Conservation (phyloP, 1,140 invertebrate species). For the Ceratitis capitata region DNA sequence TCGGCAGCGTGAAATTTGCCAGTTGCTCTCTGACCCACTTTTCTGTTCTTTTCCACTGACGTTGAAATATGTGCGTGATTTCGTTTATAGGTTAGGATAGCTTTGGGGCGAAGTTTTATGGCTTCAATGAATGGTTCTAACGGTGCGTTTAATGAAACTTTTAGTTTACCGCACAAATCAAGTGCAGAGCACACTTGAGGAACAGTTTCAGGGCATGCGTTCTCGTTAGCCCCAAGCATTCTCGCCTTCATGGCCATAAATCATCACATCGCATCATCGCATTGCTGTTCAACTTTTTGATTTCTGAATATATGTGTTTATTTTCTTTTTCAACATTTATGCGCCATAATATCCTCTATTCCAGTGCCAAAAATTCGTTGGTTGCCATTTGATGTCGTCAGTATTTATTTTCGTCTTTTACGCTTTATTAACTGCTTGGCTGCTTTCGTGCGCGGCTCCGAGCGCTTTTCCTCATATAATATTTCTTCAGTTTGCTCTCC, state of each 20-base stretch:
- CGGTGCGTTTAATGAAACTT: not conserved
- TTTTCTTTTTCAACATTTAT: not conserved
- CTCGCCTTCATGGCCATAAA: too few species aligned
- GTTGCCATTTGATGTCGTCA: slow-evolving; percentile 4
- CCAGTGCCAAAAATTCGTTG: not conserved
- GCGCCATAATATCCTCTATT: not conserved
- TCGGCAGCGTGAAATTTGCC: not conserved
- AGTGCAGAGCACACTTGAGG: not conserved
- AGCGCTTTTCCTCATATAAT: not conserved
- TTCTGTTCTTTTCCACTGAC: not conserved
- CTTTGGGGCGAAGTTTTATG: not conserved
- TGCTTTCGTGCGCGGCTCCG: not conserved
- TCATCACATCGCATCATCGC: not conserved
- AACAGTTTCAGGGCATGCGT: not conserved
- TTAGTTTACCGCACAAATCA: not conserved
- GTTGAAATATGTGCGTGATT: not conserved
- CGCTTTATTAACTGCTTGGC: slow-evolving; percentile 4
- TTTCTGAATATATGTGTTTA: not conserved
- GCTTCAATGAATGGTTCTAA: not conserved
- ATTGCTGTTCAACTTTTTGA: not conserved
- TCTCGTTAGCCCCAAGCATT: not conserved
- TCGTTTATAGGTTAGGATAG: not conserved
- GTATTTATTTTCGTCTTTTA: slow-evolving; percentile 12
- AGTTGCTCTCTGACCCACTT: slow-evolving; percentile 13
- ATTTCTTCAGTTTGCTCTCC: not conserved